These are phyloP conservation scores for Ectemnius lituratus DNA, from an alignment of 2,888 invertebrate species.

Conservation along the genomic window DNA sequence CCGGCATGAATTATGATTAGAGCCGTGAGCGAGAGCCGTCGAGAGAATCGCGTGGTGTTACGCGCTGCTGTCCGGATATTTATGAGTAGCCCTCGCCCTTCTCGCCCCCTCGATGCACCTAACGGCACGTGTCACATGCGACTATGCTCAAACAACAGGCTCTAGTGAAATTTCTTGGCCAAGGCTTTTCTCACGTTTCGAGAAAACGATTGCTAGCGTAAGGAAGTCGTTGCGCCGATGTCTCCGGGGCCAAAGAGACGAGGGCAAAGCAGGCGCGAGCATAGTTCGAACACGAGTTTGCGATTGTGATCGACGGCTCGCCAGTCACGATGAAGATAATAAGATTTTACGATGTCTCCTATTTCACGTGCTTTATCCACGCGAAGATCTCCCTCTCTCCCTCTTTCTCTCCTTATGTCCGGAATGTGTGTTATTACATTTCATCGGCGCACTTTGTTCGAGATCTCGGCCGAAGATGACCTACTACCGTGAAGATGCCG, in stretches of 20 bases:
- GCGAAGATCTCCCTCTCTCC: conserved; percentile 27
- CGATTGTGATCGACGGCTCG: not conserved
- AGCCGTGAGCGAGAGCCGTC: conserved; percentile 29
- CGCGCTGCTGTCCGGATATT: conserved; percentile 15
- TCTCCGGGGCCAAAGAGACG: too few species aligned
- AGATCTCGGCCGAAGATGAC: conserved; percentile 50
- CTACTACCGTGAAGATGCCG: conserved; percentile 33
- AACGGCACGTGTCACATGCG: conserved; percentile 34
- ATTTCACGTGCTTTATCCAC: conserved; percentile 38
- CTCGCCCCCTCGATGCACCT: not conserved
- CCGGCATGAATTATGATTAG: conserved; percentile 66
- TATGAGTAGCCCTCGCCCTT: conserved; percentile 10
- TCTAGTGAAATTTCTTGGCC: too few species aligned
- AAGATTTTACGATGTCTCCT: conserved; percentile 45
- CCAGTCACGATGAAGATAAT: conserved; percentile 41
- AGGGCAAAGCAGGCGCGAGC: not conserved
- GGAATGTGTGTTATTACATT: conserved; percentile 46
- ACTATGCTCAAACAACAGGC: too few species aligned
- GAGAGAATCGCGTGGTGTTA: conserved; percentile 29
- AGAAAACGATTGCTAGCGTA: too few species aligned
- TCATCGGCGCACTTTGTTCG: conserved; percentile 33
- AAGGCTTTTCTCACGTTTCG: too few species aligned
- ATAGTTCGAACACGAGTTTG: conserved; percentile 1
- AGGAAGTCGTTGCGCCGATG: too few species aligned
- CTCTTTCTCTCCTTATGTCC: conserved; percentile 24